These are phyloP conservation scores for Oxystoma pomonae DNA, from an alignment of 2,888 invertebrate species.

Conservation along the genomic window DNA sequence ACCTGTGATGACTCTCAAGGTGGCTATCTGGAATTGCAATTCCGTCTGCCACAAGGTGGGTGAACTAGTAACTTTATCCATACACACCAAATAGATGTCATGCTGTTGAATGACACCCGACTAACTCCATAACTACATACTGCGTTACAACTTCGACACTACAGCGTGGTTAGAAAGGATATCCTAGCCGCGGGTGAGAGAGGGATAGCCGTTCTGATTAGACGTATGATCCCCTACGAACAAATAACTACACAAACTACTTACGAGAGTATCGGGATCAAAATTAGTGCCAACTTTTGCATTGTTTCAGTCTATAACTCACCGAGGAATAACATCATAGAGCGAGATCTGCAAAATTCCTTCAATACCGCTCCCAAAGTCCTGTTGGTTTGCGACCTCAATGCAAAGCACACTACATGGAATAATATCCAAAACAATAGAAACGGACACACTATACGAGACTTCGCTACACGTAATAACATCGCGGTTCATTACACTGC, in stretches of 20 bases:
- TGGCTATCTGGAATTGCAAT: neutral
- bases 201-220: neutral
- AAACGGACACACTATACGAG: constrained; percentile 2
- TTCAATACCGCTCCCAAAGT: neutral
- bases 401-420: constrained; percentile 6
- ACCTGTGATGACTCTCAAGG: neutral
- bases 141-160: too few species aligned
- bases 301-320: neutral
- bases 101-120: neutral
- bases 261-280: neutral
- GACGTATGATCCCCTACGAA: neutral
- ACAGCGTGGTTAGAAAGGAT: neutral
- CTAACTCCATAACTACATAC: too few species aligned
- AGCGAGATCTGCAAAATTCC: neutral
- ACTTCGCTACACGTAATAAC: neutral
- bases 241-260: neutral
- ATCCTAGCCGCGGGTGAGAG: neutral
- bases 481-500: neutral
- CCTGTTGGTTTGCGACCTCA: constrained; percentile 7
- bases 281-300: neutral
- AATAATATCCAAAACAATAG: constrained; percentile 3
- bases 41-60: neutral
- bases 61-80: neutral
- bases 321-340: neutral
- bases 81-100: neutral